A percentile compares a stretch with the other conserved stretches of the same genome.
Conservation (phyloP, 2,113 vertebrate species). For the Catharus minimus region DNA sequence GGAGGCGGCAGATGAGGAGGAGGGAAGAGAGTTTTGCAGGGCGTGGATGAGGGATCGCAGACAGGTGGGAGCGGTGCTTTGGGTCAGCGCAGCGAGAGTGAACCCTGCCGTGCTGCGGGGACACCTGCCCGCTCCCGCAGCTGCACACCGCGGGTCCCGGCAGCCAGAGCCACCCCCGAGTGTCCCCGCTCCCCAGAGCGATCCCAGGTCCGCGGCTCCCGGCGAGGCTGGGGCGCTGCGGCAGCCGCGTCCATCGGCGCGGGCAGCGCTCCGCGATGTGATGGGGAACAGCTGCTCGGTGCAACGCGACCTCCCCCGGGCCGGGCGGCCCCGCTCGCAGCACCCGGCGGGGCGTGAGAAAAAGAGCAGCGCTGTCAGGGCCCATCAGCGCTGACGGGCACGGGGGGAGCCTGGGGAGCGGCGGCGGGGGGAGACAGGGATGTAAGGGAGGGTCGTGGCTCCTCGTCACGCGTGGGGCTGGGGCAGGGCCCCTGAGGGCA, state of each 20-base stretch:
- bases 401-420: not conserved
- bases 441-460: fast-evolving
- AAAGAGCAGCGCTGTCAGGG: conserved; percentile 83
- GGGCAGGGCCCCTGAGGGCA: not conserved
- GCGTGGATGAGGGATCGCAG: fast-evolving
- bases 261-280: not conserved
- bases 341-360: conserved; percentile 68
- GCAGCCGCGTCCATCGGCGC: not conserved
- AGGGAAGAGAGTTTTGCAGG: not conserved
- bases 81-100: fast-evolving
- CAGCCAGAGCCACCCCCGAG: not conserved
- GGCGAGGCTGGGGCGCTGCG: not conserved
- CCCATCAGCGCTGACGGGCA: conserved; percentile 69
- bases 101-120: fast-evolving
- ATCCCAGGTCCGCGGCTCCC: too few species aligned
- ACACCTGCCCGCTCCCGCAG: not conserved
- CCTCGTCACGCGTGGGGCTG: fast-evolving
- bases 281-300: conserved; percentile 52
- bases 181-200: too few species aligned
- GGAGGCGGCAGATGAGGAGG: not conserved
- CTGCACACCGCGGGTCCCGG: fast-evolving
- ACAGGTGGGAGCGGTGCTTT: fast-evolving
- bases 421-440: not conserved
- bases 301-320: not conserved
- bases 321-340: not conserved